Conservation (phyloP, 1,140 invertebrate genomes). For the Pararge aegeria region DNA sequence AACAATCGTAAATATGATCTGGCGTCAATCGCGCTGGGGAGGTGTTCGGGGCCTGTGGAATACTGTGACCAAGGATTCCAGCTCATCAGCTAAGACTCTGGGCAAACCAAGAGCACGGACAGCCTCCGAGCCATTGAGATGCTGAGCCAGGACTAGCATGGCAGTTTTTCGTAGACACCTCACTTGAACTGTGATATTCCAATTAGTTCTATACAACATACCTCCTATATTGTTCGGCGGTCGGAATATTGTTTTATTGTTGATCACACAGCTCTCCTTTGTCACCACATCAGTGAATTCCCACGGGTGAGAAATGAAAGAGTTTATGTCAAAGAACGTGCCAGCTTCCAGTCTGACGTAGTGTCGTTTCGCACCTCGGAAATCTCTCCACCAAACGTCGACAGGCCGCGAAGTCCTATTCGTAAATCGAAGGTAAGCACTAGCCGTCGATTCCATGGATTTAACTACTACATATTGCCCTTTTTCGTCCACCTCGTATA, state of each 20-base stretch:
- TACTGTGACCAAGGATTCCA: conserved; percentile 33
- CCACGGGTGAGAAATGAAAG: conserved; percentile 88
- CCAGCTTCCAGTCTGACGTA: conserved; percentile 57
- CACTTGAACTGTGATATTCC: conserved; percentile 62
- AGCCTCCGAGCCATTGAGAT: conserved; percentile 27
- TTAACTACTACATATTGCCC: conserved; percentile 58
- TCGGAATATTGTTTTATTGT: conserved; percentile 62
- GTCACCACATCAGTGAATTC: conserved; percentile 84
- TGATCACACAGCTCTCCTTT: conserved; percentile 78
- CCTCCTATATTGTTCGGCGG: conserved; percentile 46
- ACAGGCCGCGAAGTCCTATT: conserved; percentile 83
- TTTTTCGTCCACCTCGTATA: conserved; percentile 59
- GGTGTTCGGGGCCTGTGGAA: conserved; percentile 24
- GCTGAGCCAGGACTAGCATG: conserved; percentile 40
- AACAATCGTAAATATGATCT: conserved; percentile 22
- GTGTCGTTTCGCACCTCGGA: conserved; percentile 75
- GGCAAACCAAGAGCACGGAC: conserved; percentile 49
- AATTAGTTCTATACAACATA: conserved; percentile 57
- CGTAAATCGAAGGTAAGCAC: conserved; percentile 84
- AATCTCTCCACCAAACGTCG: conserved; percentile 88
- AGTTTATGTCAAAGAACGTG: conserved; percentile 82
- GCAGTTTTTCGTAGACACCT: conserved; percentile 43
- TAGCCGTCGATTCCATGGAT: conserved; percentile 69
- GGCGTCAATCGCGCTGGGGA: conserved; percentile 27
- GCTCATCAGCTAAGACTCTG: conserved; percentile 37